phyloP scores from a whole-genome alignment of 1,140 invertebrate genomes.

The Lethrus apterus region DNA sequence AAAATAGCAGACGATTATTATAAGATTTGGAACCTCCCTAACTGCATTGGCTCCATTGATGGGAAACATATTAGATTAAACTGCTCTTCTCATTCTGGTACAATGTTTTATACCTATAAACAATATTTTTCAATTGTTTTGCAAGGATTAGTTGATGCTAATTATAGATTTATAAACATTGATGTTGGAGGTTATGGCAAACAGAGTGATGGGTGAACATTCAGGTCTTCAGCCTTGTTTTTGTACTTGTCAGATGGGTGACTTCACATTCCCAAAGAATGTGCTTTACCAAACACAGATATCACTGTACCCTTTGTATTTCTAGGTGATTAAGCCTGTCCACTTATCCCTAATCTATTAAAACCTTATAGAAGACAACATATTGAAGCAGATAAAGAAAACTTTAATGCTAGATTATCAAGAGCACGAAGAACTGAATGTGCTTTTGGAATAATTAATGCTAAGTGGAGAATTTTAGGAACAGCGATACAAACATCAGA shows the following conservation, averaged over 20 bases:
- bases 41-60: conserved; percentile 37
- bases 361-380: conserved; percentile 17
- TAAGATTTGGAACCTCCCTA: conserved; percentile 35
- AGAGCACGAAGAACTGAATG: conserved; percentile 23
- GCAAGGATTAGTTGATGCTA: conserved; percentile 36
- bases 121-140: conserved; percentile 39
- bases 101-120: conserved; percentile 39
- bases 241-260: conserved; percentile 17
- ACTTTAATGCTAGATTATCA: conserved; percentile 19
- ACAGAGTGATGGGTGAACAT: conserved; percentile 20
- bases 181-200: conserved; percentile 38
- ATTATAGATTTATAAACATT: conserved; percentile 39
- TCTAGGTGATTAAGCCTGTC: conserved; percentile 22
- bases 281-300: conserved; percentile 16
- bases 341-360: conserved; percentile 16
- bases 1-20: conserved; percentile 26
- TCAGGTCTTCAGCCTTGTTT: conserved; percentile 20
- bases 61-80: conserved; percentile 35
- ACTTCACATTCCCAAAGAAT: conserved; percentile 16
- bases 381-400: conserved; percentile 17
- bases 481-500: conserved; percentile 29
- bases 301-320: conserved; percentile 18
- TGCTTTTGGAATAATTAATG: conserved; percentile 35
- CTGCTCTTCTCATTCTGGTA: conserved; percentile 27
- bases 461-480: conserved; percentile 40